These are phyloP conservation scores for Caradrina kadenii DNA, from an alignment of 2,888 invertebrate species.

Conservation along the genomic window DNA sequence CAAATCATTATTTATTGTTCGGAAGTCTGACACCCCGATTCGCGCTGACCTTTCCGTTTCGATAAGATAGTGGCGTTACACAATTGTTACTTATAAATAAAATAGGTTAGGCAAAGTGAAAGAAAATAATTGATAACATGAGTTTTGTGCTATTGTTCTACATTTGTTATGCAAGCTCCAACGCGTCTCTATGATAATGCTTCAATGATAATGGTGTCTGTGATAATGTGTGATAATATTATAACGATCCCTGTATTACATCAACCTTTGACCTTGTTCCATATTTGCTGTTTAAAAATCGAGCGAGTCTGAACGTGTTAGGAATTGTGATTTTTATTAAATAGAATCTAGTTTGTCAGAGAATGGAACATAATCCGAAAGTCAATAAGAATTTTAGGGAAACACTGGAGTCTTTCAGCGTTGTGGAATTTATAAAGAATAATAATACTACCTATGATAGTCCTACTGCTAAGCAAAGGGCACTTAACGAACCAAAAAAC, in stretches of 20 bases:
- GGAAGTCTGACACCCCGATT: slow-evolving; percentile 82
- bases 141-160: slow-evolving; percentile 41
- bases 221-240: slow-evolving; percentile 3
- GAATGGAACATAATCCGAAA: slow-evolving; percentile 10
- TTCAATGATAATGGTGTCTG: neutral
- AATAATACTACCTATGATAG: no score
- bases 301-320: neutral
- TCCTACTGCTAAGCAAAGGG: no score
- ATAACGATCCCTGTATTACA: slow-evolving; percentile 14
- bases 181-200: slow-evolving; percentile 21
- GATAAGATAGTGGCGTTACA: slow-evolving; percentile 84
- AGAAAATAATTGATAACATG: slow-evolving; percentile 66
- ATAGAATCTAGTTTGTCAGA: slow-evolving; percentile 7
- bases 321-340: slow-evolving; percentile 9
- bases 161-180: slow-evolving; percentile 41
- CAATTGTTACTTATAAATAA: slow-evolving; percentile 73
- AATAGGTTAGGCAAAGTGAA: slow-evolving; percentile 71
- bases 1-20: slow-evolving; percentile 76
- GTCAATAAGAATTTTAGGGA: slow-evolving; percentile 5
- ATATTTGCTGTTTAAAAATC: neutral
- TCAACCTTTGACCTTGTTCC: slow-evolving; percentile 31
- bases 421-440: neutral
- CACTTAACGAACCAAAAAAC: no score
- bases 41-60: slow-evolving; percentile 85
- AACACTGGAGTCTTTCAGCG: slow-evolving; percentile 4